These are phyloP conservation scores for Pharmacophagus antenor DNA, from an alignment of 2,888 invertebrate species.

Conservation along the genomic window DNA sequence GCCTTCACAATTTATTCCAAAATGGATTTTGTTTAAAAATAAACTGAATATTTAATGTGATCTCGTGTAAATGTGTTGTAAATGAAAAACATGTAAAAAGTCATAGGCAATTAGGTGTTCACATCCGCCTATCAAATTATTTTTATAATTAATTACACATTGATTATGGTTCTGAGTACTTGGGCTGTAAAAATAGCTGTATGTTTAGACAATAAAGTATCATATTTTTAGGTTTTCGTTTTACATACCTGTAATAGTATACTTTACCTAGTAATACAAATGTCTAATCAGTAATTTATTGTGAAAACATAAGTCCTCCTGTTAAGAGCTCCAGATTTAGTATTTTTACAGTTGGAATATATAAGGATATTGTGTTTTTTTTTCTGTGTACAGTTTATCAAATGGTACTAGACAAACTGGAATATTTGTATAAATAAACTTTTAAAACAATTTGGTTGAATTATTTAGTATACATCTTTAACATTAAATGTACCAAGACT, in stretches of 20 bases:
- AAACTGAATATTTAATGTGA: no score
- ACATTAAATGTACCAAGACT: no score
- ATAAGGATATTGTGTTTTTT: conserved; percentile 13
- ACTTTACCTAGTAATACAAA: conserved; percentile 18
- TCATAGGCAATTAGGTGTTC: conserved; percentile 48
- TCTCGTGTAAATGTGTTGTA: no score
- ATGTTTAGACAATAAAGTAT: conserved; percentile 31
- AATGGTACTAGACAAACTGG: conserved; percentile 35
- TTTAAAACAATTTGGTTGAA: conserved; percentile 29
- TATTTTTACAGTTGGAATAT: conserved; percentile 28
- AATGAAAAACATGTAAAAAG: not conserved
- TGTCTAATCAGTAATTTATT: conserved; percentile 26
- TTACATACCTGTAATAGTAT: conserved; percentile 17
- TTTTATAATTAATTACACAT: conserved; percentile 45
- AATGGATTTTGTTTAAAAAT: not conserved
- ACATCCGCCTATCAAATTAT: conserved; percentile 58
- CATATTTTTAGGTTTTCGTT: conserved; percentile 19
- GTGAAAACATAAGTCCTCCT: conserved; percentile 16
- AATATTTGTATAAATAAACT: conserved; percentile 42
- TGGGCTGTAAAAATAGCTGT: conserved; percentile 22
- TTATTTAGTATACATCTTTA: not conserved
- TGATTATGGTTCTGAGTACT: conserved; percentile 11
- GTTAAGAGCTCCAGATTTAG: conserved; percentile 21
- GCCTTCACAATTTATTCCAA: no score
- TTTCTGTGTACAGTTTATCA: conserved; percentile 32